phyloP scores from a whole-genome alignment of 2,113 vertebrate species.

The Gymnocephalus cernua region DNA sequence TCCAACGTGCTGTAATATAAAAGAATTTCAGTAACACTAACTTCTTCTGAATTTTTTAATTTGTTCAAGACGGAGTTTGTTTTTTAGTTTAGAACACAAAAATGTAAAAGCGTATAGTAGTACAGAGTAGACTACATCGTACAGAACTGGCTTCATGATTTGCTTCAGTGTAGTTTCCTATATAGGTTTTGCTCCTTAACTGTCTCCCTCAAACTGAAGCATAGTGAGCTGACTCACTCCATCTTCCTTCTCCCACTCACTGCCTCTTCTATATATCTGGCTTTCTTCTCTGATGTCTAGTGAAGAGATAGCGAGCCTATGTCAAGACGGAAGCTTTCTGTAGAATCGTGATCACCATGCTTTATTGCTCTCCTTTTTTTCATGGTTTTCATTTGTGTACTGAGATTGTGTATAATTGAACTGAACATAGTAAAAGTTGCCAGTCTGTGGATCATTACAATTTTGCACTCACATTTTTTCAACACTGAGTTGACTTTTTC shows the following conservation, averaged over 20 bases:
- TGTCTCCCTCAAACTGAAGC: slow-evolving; percentile 9
- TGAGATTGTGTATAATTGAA: not conserved
- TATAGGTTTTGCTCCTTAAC: slow-evolving; percentile 11
- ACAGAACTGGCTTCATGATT: not conserved
- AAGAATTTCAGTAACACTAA: not conserved
- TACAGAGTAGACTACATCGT: not conserved
- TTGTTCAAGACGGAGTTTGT: not conserved
- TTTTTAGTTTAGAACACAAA: not conserved
- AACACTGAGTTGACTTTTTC: not conserved
- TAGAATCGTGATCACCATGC: slow-evolving; percentile 10
- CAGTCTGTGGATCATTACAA: not conserved
- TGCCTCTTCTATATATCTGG: slow-evolving; percentile 40
- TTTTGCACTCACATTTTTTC: not conserved
- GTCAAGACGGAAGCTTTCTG: slow-evolving; percentile 25
- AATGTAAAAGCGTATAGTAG: not conserved
- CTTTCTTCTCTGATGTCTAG: slow-evolving; percentile 27
- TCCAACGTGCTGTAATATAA: not conserved
- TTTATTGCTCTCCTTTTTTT: not conserved
- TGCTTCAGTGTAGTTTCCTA: slow-evolving; percentile 6
- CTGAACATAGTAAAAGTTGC: not conserved
- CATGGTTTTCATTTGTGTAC: not conserved
- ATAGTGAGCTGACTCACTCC: slow-evolving; percentile 43
- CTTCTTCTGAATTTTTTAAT: not conserved
- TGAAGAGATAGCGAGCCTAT: not conserved
- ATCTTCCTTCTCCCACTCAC: slow-evolving; percentile 54